Conservation (phyloP, 2,797 vertebrate species). For the Meda fulgida region DNA sequence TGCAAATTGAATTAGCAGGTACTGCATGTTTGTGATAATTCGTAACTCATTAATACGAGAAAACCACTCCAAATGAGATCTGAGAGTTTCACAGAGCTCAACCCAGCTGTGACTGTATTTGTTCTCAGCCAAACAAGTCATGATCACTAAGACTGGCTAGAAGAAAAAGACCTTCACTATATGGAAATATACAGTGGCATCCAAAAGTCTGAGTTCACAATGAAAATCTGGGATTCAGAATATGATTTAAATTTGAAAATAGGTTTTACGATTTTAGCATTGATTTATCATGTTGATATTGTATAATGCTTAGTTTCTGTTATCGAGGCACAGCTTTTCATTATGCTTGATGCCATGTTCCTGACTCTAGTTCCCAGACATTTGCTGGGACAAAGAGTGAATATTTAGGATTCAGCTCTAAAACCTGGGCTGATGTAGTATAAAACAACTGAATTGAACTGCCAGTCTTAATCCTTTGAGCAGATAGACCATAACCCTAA, state of each 20-base stretch:
- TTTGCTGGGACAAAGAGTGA: neutral
- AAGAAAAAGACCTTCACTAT: neutral
- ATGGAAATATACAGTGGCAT: neutral
- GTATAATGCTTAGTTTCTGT: neutral
- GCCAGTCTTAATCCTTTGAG: constrained; percentile 64
- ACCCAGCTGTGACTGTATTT: constrained; percentile 10
- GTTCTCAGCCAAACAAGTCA: neutral
- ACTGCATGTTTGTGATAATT: constrained; percentile 19
- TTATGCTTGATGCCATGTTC: neutral
- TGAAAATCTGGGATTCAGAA: neutral
- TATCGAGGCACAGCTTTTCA: neutral
- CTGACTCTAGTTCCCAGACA: neutral
- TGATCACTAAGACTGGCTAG: constrained; percentile 5
- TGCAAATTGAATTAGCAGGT: constrained; percentile 40
- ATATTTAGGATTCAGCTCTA: constrained; percentile 35
- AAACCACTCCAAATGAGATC: constrained; percentile 26
- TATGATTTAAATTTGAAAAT: neutral
- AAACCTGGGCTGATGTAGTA: constrained; percentile 52
- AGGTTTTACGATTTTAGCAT: neutral
- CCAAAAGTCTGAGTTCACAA: neutral
- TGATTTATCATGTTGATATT: neutral
- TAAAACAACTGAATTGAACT: constrained; percentile 67
- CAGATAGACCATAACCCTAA: constrained; percentile 29
- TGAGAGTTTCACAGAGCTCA: constrained; percentile 6
- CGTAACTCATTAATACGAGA: constrained; percentile 26